A percentile compares a stretch with the other conserved stretches of the same genome.
phyloP scores from a whole-genome alignment of 2,797 vertebrate genomes.

The Smutsia gigantea region DNA sequence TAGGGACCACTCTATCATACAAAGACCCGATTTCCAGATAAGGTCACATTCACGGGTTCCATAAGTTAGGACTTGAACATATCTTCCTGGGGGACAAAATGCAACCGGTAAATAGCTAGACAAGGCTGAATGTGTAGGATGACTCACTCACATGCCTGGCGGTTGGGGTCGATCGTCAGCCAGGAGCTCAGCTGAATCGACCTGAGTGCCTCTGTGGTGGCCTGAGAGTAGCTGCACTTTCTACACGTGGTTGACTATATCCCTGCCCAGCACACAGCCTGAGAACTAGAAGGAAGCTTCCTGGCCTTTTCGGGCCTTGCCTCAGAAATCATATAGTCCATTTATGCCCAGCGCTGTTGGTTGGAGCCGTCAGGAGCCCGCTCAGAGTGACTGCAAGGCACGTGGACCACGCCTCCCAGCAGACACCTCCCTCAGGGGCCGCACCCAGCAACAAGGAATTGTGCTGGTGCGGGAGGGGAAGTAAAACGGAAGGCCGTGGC shows the following conservation, averaged over 20 bases:
- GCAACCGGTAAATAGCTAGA: background rate
- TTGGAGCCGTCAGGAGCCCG: background rate
- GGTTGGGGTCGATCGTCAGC: background rate
- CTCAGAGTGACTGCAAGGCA: background rate
- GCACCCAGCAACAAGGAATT: no score
- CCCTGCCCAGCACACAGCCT: background rate
- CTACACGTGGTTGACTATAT: no score
- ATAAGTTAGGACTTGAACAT: background rate
- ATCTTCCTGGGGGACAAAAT: background rate
- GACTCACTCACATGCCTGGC: background rate
- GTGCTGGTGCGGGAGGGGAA: no score
- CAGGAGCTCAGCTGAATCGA: background rate
- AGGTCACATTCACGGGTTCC: background rate
- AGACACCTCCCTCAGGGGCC: background rate
- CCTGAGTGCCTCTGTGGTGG: background rate
- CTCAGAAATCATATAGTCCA: background rate
- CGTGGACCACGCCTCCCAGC: background rate
- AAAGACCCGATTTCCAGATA: background rate
- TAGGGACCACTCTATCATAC: background rate
- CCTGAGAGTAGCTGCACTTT: background rate
- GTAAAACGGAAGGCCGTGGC: background rate
- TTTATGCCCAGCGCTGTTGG: background rate
- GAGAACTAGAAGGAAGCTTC: background rate
- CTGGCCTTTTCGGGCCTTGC: background rate
- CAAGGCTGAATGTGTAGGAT: background rate